Base-by-base conservation (phyloP, 2,888 invertebrate species). In the Syritta pipiens region DNA sequence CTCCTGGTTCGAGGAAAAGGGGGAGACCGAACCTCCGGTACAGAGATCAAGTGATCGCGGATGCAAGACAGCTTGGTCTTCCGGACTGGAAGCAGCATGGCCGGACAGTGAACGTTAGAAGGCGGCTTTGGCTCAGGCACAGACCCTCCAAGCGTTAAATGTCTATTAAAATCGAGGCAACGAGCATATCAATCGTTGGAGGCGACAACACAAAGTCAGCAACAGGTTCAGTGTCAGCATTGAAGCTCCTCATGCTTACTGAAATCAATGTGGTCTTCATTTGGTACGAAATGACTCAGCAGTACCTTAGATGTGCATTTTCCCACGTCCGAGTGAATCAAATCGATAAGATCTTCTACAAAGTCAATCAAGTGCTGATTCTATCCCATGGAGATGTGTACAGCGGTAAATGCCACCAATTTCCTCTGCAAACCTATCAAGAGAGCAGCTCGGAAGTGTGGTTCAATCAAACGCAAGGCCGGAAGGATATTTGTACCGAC, bases 401-500 rank as follows among this genome's bases (percentile, higher is more conserved):
- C 82, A 84, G 82, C 1, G 87, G 88, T 17, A 90, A 88, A 83
- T 89, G 81, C 49, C 83, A 86, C 84, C 85, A 87, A 84, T 49
- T 90, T 84, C 83, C 89, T 84, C 82, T 89, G 84, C 85, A 85
- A 0, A 83, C 89, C 79, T 83, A 89, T 14, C 12, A 84, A 69
- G 88, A 67, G 19, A 44, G 65, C 63, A 68, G 68, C 37, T 30
- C 51, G 20, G 62, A 49, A 24, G 68, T 84, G 3, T 88, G 88
- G 87, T 84, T 84, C 10, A 83, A 83, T 1, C 84, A 84, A 19
- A 84, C 84, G 62, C 83, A 84, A 26, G 84, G 84, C 49, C 85
- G 86, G 30, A 86, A 86, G 0, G 87, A 88, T 76, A 84, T 88
- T 32, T 86, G 86, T 51, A 92, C 91, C 84, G 93, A 93, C 81